Evolutionary conservation across 37 sponge, comb jelly and placozoan genomes (phyloP).

Genomic region (Haliclona indistincta): DNA sequence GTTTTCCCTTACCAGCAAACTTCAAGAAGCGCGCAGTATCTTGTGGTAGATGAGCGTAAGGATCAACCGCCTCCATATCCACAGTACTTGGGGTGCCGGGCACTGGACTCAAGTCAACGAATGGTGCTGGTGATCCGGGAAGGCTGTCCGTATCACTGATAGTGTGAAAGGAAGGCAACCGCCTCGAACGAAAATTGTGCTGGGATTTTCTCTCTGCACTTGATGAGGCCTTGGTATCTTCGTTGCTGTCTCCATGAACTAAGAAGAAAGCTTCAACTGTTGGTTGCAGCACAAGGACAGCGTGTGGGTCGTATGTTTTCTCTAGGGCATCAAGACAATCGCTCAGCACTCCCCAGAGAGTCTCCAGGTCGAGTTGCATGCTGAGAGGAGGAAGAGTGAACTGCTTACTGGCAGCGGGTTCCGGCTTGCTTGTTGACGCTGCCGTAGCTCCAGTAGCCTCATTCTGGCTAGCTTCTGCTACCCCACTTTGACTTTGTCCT

Average conservation of each 20-base stretch:
- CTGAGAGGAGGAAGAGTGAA: slow-evolving; percentile 60
- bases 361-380: slow-evolving; percentile 78
- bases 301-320: slow-evolving; percentile 88
- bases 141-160: slow-evolving; percentile 42
- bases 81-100: slow-evolving; percentile 38
- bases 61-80: slow-evolving; percentile 16
- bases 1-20: slow-evolving; percentile 80
- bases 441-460: not conserved
- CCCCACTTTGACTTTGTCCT: too few relatives aligned
- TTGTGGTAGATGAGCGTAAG: slow-evolving; percentile 68
- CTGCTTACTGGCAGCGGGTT: not conserved
- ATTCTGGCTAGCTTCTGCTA: not conserved
- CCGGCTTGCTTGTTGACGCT: not conserved
- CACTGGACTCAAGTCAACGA: slow-evolving; percentile 45
- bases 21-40: slow-evolving; percentile 90
- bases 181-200: not conserved
- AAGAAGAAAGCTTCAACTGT: slow-evolving; percentile 98
- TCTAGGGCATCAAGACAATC: slow-evolving; percentile 85
- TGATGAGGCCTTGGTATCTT: slow-evolving; percentile 2
- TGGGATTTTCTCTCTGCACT: not conserved
- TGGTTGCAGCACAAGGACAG: slow-evolving; percentile 94
- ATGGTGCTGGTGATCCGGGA: slow-evolving; percentile 36
- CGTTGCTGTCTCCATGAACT: slow-evolving; percentile 75
- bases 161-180: slow-evolving; percentile 44
- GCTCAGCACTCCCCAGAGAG: slow-evolving; percentile 85